Evolutionary conservation across 2,888 invertebrate genomes (phyloP).

Genomic region (Reticulitermes lucifugus): DNA sequence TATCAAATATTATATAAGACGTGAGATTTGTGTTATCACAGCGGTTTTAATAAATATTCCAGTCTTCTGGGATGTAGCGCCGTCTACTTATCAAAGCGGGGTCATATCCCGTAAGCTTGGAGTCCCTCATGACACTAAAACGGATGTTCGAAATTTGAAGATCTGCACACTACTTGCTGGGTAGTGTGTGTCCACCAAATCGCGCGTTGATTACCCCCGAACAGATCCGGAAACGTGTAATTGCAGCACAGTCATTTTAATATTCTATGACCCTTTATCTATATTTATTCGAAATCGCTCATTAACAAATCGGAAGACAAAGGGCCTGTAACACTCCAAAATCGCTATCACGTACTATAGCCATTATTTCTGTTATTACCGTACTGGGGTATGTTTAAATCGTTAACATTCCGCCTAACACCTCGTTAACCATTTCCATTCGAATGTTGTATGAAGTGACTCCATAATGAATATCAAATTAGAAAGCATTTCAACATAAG

Average conservation of each 20-base stretch:
- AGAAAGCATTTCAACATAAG: conserved; percentile 5
- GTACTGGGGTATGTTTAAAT: neutral
- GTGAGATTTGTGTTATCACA: no score
- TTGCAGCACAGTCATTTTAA: neutral
- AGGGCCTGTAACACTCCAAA: neutral
- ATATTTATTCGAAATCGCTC: conserved; percentile 4
- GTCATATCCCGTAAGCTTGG: no score
- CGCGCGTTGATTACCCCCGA: neutral
- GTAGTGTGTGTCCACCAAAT: neutral
- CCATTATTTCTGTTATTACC: neutral
- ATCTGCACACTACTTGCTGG: no score
- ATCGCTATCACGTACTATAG: neutral
- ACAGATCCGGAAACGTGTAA: neutral
- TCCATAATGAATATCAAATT: neutral
- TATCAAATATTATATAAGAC: no score
- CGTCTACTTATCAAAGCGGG: no score
- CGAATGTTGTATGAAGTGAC: conserved; percentile 15
- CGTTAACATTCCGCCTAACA: neutral
- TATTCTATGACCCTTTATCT: neutral
- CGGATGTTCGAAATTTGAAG: no score
- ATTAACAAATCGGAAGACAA: conserved; percentile 8
- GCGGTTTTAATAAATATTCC: no score
- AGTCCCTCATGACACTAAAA: no score
- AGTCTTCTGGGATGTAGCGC: no score
- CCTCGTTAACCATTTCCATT: neutral